Evolutionary conservation across 2,113 vertebrate species (phyloP).

Genomic region (Nothoprocta pentlandii): DNA sequence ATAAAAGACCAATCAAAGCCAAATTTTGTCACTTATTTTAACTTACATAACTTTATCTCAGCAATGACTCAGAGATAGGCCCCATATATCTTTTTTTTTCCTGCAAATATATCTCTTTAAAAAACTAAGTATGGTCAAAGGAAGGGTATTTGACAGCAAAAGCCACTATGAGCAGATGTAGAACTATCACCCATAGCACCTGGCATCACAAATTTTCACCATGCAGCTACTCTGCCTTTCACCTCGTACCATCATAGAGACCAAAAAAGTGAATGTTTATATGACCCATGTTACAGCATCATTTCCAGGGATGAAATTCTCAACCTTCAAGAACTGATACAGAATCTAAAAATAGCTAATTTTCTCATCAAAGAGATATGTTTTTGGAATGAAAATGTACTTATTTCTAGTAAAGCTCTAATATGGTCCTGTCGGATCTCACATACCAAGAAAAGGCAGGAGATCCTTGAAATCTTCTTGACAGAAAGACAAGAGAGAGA

Average conservation of each 20-base stretch:
- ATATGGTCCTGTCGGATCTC: not conserved
- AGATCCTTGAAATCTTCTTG: not conserved
- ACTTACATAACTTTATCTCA: not conserved
- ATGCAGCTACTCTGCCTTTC: not conserved
- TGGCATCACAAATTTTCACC: not conserved
- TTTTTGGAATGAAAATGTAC: not conserved
- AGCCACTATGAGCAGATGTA: not conserved
- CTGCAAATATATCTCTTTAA: not conserved
- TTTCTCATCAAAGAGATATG: not conserved
- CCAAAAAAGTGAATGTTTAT: rapidly evolving
- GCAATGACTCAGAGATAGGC: not conserved
- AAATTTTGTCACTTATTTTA: not conserved
- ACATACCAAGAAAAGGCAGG: not conserved
- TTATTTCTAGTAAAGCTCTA: not conserved
- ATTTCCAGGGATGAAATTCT: not conserved
- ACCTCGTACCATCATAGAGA: not conserved
- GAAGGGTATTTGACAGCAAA: not conserved
- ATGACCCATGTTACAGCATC: not conserved
- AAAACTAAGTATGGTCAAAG: not conserved
- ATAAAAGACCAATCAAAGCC: not conserved
- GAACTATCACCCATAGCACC: not conserved
- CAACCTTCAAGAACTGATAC: not conserved
- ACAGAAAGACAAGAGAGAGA: not conserved
- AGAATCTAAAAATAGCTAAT: not conserved
- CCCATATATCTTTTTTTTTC: rapidly evolving